Conservation (phyloP, 1,140 invertebrate species). For the Rhyacophila brunnea region DNA sequence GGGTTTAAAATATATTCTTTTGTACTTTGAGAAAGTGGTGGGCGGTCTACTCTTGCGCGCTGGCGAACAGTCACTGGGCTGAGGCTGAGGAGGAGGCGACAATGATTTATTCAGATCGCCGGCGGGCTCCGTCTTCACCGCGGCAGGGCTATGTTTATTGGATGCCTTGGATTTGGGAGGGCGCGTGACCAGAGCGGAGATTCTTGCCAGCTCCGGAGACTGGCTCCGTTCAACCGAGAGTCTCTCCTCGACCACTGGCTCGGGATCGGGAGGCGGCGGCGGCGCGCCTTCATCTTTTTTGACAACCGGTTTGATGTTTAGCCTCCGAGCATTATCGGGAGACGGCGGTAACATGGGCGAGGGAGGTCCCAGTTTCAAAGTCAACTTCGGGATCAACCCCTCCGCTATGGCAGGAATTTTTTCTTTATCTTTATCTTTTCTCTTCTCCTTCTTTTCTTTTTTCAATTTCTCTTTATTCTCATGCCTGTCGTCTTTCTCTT, state of each 20-base stretch:
- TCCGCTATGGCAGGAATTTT: slow-evolving; percentile 45
- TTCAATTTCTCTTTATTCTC: slow-evolving; percentile 57
- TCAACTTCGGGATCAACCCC: slow-evolving; percentile 71
- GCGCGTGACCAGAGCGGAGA: slow-evolving; percentile 75
- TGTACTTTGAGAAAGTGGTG: slow-evolving; percentile 45
- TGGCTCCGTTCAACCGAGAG: slow-evolving; percentile 58
- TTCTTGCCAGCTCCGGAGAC: slow-evolving; percentile 77
- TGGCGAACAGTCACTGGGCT: slow-evolving; percentile 21
- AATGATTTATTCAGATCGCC: slow-evolving; percentile 1
- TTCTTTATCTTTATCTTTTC: slow-evolving; percentile 58
- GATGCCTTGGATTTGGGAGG: slow-evolving; percentile 66
- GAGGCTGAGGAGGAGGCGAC: slow-evolving; percentile 40
- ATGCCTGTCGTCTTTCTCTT: slow-evolving; percentile 59
- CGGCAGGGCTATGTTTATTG: slow-evolving; percentile 44
- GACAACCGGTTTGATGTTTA: slow-evolving; percentile 73
- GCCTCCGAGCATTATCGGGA: slow-evolving; percentile 63
- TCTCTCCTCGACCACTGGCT: slow-evolving; percentile 37
- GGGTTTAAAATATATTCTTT: slow-evolving; percentile 38
- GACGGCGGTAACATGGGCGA: slow-evolving; percentile 64
- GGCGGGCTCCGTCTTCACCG: slow-evolving; percentile 38
- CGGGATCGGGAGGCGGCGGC: slow-evolving; percentile 30
- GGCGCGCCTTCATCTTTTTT: slow-evolving; percentile 61
- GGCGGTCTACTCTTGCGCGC: slow-evolving; percentile 47
- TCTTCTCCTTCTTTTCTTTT: slow-evolving; percentile 56
- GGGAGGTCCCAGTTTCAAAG: slow-evolving; percentile 70